These are phyloP conservation scores for Paralichthys olivaceus DNA, from an alignment of 2,113 vertebrate genomes.

Conservation along the genomic window DNA sequence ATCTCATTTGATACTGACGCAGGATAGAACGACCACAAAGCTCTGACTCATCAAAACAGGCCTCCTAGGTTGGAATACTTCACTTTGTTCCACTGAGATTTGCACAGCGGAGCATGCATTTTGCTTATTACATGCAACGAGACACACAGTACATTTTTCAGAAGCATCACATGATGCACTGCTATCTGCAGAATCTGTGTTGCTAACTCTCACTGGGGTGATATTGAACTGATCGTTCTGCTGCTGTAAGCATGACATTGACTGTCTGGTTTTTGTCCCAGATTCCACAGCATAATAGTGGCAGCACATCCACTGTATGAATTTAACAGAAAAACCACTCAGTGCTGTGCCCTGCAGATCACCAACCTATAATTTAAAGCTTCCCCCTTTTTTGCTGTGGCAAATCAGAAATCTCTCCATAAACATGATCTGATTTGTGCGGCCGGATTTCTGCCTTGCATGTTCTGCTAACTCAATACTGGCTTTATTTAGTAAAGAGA, in stretches of 20 bases:
- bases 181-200: slow-evolving; percentile 34
- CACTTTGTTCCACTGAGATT: slow-evolving; percentile 15
- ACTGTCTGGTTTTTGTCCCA: slow-evolving; percentile 53
- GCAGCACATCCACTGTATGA: slow-evolving; percentile 4
- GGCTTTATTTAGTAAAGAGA: slow-evolving; percentile 2
- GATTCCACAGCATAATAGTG: slow-evolving; percentile 37
- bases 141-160: slow-evolving; percentile 1
- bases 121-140: slow-evolving; percentile 11
- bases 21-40: slow-evolving; percentile 51
- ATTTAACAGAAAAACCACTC: slow-evolving; percentile 4
- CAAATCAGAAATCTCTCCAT: not conserved
- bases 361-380: slow-evolving; percentile 14
- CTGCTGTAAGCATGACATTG: slow-evolving; percentile 51
- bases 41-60: slow-evolving; percentile 70
- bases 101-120: slow-evolving; percentile 21
- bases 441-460: not conserved
- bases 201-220: slow-evolving; percentile 11
- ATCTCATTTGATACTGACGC: slow-evolving; percentile 71
- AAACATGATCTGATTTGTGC: slow-evolving; percentile 8
- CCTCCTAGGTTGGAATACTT: slow-evolving; percentile 43
- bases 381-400: slow-evolving; percentile 7
- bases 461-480: not conserved
- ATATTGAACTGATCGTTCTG: slow-evolving; percentile 51
- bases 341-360: not conserved
- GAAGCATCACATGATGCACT: slow-evolving; percentile 24